phyloP scores from a whole-genome alignment of 2,113 vertebrate genomes.

The Semnopithecus entellus region DNA sequence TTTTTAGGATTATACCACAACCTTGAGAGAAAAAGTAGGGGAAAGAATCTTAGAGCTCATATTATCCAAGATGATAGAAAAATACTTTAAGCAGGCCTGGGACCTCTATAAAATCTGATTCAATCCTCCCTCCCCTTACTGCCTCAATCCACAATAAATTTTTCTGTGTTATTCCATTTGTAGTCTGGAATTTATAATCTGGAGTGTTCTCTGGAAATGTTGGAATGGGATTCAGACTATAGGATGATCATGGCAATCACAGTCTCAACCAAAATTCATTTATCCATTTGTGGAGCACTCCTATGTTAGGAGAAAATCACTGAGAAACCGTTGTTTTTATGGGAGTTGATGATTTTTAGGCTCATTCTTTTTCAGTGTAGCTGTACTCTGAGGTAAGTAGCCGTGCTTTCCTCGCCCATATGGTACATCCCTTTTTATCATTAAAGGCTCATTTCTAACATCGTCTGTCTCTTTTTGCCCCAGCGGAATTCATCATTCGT shows the following conservation, averaged over 20 bases:
- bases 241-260: neutral
- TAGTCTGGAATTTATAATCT: neutral
- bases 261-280: neutral
- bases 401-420: neutral
- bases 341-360: neutral
- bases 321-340: neutral
- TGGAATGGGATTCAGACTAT: neutral
- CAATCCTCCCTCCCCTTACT: neutral
- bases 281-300: neutral
- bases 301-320: neutral
- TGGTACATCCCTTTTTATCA: neutral
- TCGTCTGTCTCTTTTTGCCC: neutral
- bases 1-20: neutral
- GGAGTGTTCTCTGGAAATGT: neutral
- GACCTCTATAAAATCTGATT: neutral
- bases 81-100: neutral
- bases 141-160: neutral
- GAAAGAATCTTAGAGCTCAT: neutral
- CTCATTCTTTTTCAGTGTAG: neutral
- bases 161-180: neutral
- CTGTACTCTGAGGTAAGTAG: neutral
- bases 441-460: neutral
- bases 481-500: neutral
- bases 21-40: neutral
- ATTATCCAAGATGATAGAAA: neutral